Evolutionary conservation across 2,888 invertebrate genomes (phyloP), one percentile per base, ranked within the genome.

Genomic region (Amiota mariae): DNA sequence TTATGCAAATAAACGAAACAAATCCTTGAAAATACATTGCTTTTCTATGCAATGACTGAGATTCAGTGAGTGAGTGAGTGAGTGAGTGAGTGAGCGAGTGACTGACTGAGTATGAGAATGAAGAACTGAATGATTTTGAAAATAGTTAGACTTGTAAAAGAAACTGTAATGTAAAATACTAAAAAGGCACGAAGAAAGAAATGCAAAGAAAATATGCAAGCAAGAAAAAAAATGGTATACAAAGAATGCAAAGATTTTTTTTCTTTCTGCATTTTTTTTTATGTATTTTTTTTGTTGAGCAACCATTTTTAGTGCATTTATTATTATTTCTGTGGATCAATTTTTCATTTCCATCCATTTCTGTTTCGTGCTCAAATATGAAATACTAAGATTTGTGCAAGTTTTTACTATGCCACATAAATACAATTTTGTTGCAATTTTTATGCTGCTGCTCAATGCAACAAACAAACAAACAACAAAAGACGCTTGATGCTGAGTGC

Each of bases 1-100:
- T 81, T 84, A 85, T 84, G 84, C 80, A 84, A 85, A 80, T 82
- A 79, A 81, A 79, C 79, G 80, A 83, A 82, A 80, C 81, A 85
- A 84, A 82, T 81, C 81, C 82, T 79, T 79, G 81, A 78, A 81
- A 81, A 81, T 82, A 75, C 79, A 72, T 57, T 72, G 56, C 54
- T 59, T 59, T 59, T 20, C 59, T 59, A 20, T 18, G 59, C 59
- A 15, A 36, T 36, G 59, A 54, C 54, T 54, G 13, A 36, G 54
- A 15, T n/a, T 13, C 54, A 54, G 54, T 54, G 54, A 54, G 54
- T 54, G 24, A 24, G 24, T 24, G 24, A 24, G 3, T 24, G 24
- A 24, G 6, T 36, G 36, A 36, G 4, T 36, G 36, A 36, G 4
- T 36, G 36, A 36, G 4, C 6, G 8, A 24, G 3, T 24, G 24